These are phyloP conservation scores for Ageneiosus marmoratus DNA, from an alignment of 2,113 vertebrate genomes.

Conservation along the genomic window DNA sequence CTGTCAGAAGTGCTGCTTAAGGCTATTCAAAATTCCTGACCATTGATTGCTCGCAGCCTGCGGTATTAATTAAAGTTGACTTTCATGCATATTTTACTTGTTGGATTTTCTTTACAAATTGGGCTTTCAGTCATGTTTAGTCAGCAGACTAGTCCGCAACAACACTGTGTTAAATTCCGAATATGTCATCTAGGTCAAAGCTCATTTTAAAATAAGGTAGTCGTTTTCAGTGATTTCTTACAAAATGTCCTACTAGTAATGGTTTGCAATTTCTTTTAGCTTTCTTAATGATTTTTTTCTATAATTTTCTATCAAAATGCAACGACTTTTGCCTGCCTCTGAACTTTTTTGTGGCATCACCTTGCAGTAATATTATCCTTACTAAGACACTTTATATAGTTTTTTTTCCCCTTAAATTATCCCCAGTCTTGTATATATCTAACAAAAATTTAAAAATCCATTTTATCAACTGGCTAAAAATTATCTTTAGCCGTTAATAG, in stretches of 20 bases:
- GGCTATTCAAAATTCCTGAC: conserved; percentile 36
- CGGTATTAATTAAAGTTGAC: conserved; percentile 33
- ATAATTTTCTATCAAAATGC: neutral
- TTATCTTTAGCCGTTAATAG: neutral
- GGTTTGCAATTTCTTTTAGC: neutral
- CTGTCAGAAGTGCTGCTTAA: conserved; percentile 37
- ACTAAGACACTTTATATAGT: too few relatives aligned
- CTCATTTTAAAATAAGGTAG: neutral
- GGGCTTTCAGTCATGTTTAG: conserved; percentile 28
- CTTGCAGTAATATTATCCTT: neutral
- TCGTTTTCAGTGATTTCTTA: neutral
- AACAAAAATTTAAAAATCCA: neutral
- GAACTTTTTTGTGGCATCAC: neutral
- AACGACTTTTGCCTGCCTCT: neutral
- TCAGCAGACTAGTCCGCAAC: neutral
- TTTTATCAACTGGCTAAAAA: neutral
- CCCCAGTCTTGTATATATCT: neutral
- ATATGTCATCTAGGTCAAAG: neutral
- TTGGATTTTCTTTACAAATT: conserved; percentile 35
- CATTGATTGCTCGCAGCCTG: conserved; percentile 33
- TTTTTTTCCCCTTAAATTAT: neutral
- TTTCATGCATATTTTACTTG: conserved; percentile 33
- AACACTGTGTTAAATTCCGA: neutral
- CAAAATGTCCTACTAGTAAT: neutral
- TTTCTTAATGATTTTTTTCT: neutral